Conservation (phyloP, 2,888 invertebrate species). For the Luperina nickerlii region DNA sequence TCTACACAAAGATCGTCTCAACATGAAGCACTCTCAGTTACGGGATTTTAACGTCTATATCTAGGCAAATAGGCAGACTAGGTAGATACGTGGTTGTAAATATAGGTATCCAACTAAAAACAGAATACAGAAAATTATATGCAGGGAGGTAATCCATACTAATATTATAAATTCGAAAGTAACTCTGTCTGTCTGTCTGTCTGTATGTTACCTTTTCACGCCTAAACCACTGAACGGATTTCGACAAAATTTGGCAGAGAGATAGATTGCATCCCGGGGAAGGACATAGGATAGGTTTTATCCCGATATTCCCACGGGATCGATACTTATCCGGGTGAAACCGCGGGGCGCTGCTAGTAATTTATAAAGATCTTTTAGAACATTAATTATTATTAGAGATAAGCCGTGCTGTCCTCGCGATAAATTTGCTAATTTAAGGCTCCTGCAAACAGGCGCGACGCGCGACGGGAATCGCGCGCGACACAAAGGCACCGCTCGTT, state of each 20-base stretch:
- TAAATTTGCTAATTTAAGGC: conserved; percentile 44
- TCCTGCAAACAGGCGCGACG: too few relatives aligned
- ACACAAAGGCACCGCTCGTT: too few relatives aligned
- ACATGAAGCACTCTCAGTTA: conserved; percentile 1
- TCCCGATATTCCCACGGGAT: too few relatives aligned
- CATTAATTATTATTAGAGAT: conserved; percentile 28
- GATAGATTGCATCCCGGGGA: too few relatives aligned
- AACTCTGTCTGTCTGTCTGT: too few relatives aligned
- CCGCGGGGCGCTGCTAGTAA: background rate
- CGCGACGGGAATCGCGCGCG: too few relatives aligned
- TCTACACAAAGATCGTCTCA: background rate
- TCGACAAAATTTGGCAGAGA: too few relatives aligned
- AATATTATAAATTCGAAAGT: too few relatives aligned
- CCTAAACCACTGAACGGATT: too few relatives aligned
- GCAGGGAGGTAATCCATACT: background rate
- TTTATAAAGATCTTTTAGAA: conserved; percentile 15
- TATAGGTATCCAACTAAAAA: conserved; percentile 14
- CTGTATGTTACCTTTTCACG: too few relatives aligned
- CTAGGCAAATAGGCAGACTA: background rate
- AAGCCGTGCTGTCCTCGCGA: conserved; percentile 14
- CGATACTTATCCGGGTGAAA: too few relatives aligned
- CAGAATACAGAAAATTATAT: conserved; percentile 10
- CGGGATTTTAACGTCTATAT: background rate
- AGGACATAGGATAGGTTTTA: too few relatives aligned
- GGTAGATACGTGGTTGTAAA: background rate